Evolutionary conservation across 2,113 vertebrate genomes (phyloP).

Genomic region (Eurystomus gularis): DNA sequence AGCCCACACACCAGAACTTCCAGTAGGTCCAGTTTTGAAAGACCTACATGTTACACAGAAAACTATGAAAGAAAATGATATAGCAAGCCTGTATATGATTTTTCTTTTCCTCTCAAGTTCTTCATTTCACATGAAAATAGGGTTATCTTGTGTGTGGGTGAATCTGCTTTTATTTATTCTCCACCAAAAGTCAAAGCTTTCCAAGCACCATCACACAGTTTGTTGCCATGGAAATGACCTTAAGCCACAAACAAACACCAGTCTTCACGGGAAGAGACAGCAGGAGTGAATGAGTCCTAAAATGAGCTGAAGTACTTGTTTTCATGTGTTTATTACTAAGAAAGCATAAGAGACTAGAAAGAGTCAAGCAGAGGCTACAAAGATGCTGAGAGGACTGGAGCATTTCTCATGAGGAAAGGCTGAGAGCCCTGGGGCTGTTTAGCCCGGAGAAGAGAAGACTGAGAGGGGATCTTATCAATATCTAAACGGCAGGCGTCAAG

Average conservation of each 20-base stretch:
- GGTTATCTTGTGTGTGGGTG: neutral
- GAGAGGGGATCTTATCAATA: neutral
- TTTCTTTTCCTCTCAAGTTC: neutral
- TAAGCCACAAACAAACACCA: neutral
- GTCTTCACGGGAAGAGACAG: neutral
- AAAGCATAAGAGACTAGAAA: neutral
- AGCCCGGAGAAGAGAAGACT: neutral
- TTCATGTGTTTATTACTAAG: neutral
- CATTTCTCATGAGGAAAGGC: neutral
- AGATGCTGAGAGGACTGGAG: neutral
- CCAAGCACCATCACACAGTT: neutral
- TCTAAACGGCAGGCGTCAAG: neutral
- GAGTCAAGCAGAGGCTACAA: neutral
- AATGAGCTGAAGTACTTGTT: neutral
- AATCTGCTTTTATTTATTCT: slow-evolving; percentile 44
- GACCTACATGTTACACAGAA: neutral
- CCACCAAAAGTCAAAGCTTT: slow-evolving; percentile 16
- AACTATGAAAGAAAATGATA: neutral
- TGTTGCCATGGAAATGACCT: slow-evolving; percentile 56
- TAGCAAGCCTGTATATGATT: neutral
- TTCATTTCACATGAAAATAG: neutral
- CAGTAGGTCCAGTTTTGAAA: neutral
- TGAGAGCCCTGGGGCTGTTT: neutral
- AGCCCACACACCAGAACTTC: fast-evolving
- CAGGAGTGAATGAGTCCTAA: slow-evolving; percentile 5